These are phyloP conservation scores for Microcebus lehilahytsara DNA, from an alignment of 2,113 vertebrate species.

Conservation along the genomic window DNA sequence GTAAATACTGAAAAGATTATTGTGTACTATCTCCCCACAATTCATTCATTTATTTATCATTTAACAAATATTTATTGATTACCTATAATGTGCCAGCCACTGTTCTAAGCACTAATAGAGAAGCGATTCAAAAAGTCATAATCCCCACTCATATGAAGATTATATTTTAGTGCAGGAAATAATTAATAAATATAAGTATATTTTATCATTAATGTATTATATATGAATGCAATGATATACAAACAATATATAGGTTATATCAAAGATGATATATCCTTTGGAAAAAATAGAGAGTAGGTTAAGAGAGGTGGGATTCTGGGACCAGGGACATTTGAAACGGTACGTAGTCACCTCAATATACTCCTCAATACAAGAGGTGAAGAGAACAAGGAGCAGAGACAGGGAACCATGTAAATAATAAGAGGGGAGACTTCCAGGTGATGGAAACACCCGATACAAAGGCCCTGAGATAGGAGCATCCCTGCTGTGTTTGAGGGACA, in stretches of 20 bases:
- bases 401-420: neutral
- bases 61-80: constrained; percentile 8
- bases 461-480: accelerated
- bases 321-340: neutral
- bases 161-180: neutral
- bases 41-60: neutral
- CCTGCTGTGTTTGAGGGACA: neutral
- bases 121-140: neutral
- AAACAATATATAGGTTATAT: neutral
- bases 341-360: neutral
- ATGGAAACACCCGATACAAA: neutral
- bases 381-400: neutral
- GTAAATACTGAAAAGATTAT: neutral
- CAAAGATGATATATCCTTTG: neutral
- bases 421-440: neutral
- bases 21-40: neutral
- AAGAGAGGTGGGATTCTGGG: neutral
- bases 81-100: neutral
- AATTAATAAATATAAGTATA: neutral
- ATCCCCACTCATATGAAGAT: neutral
- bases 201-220: neutral
- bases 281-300: neutral
- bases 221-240: neutral
- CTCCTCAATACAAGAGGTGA: neutral
- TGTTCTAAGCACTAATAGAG: neutral